phyloP scores from a whole-genome alignment of 2,888 invertebrate species.

The Myopa testacea region DNA sequence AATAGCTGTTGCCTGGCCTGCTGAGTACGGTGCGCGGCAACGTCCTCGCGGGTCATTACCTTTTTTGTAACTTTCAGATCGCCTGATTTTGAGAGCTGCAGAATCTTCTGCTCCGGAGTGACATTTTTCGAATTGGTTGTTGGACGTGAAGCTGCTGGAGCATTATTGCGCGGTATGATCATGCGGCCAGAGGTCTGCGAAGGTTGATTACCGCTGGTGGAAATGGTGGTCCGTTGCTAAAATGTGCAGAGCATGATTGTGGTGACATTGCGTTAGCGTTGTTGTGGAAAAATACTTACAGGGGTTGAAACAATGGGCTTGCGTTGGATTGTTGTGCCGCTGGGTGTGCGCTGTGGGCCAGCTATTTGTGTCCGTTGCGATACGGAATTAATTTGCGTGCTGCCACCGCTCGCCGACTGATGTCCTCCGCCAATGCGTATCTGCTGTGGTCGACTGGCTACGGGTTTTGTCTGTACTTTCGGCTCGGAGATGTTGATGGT shows the following conservation, averaged over 20 bases:
- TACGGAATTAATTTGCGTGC: constrained; percentile 49
- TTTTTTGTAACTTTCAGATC: constrained; percentile 70
- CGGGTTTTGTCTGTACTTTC: constrained; percentile 34
- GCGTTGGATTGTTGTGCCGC: constrained; percentile 51
- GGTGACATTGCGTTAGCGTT: constrained; percentile 47
- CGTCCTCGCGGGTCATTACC: constrained; percentile 65
- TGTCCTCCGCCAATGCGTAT: constrained; percentile 49
- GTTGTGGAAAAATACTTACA: constrained; percentile 37
- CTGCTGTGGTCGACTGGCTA: constrained; percentile 47
- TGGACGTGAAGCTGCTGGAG: constrained; percentile 41
- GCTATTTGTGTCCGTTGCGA: constrained; percentile 45
- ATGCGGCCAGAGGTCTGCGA: constrained; percentile 58
- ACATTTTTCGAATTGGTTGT: constrained; percentile 53
- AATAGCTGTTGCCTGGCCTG: constrained; percentile 54
- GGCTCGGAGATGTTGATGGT: constrained; percentile 44
- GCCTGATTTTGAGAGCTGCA: constrained; percentile 70
- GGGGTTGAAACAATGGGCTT: constrained; percentile 45
- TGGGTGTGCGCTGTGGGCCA: constrained; percentile 48
- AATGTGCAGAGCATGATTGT: constrained; percentile 50
- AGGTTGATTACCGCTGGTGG: constrained; percentile 48
- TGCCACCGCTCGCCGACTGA: constrained; percentile 46
- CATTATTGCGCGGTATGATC: constrained; percentile 57
- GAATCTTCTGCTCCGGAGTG: constrained; percentile 67
- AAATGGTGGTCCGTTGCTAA: constrained; percentile 34
- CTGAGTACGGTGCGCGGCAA: constrained; percentile 54